Evolutionary conservation across 2,113 vertebrate species (phyloP).

Genomic region (Isurus oxyrinchus): DNA sequence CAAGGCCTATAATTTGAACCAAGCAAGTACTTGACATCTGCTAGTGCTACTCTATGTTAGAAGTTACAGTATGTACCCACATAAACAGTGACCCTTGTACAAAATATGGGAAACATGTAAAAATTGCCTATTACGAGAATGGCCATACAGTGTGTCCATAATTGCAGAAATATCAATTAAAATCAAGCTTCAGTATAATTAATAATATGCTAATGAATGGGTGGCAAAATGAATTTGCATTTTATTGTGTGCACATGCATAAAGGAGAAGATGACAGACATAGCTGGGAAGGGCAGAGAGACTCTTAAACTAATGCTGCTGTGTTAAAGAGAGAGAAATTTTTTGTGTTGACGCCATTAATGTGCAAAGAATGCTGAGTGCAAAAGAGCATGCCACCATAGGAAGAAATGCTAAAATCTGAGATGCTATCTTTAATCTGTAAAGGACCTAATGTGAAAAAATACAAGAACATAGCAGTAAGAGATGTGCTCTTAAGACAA

Average conservation of each 20-base stretch:
- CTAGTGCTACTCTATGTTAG: neutral
- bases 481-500: neutral
- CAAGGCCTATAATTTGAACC: neutral
- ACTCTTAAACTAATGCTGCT: neutral
- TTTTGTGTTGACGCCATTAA: neutral
- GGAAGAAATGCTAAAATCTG: neutral
- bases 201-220: conserved; percentile 1
- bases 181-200: neutral
- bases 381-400: neutral
- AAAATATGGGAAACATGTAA: neutral
- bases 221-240: neutral
- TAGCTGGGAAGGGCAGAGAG: neutral
- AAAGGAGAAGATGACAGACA: neutral
- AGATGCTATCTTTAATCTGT: no score
- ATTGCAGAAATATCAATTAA: neutral
- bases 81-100: neutral
- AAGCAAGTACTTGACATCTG: neutral
- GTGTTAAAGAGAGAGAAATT: neutral
- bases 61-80: neutral
- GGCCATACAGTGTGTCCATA: neutral
- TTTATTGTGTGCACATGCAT: neutral
- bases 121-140: neutral
- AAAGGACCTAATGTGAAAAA: neutral
- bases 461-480: neutral
- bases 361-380: neutral